Percentiles rank a stretch among this genome's conserved stretches.
These are phyloP conservation scores for Littorina saxatilis DNA, from an alignment of 1,140 invertebrate species.

Conservation along the genomic window DNA sequence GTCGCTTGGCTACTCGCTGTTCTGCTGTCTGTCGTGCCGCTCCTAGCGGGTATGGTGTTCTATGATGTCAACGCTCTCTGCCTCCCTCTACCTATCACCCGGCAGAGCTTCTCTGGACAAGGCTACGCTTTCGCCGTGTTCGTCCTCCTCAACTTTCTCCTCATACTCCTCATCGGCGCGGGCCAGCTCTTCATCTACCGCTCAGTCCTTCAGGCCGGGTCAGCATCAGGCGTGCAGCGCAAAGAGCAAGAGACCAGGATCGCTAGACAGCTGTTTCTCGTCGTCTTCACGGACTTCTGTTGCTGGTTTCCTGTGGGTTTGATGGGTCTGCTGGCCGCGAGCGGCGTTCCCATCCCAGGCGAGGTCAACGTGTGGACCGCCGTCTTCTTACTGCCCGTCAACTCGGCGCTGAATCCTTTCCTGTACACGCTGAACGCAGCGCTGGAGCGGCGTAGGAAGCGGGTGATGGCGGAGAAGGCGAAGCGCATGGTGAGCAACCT, in stretches of 20 bases:
- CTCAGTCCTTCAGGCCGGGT: neutral
- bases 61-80: slow-evolving; percentile 52
- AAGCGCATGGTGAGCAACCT: neutral
- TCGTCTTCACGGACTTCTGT: slow-evolving; percentile 43
- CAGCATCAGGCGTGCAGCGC: neutral
- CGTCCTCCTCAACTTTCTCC: slow-evolving; percentile 46
- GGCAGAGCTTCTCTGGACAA: slow-evolving; percentile 31
- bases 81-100: slow-evolving; percentile 47
- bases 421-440: slow-evolving; percentile 48
- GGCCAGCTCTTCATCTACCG: slow-evolving; percentile 49
- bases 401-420: slow-evolving; percentile 57
- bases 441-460: neutral
- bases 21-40: slow-evolving; percentile 41
- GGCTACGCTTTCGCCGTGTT: slow-evolving; percentile 51
- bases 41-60: slow-evolving; percentile 22
- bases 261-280: slow-evolving; percentile 42
- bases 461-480: neutral
- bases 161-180: slow-evolving; percentile 40
- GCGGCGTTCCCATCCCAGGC: slow-evolving; percentile 39
- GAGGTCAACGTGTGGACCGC: slow-evolving; percentile 52
- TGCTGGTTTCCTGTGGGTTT: slow-evolving; percentile 37
- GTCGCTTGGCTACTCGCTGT: slow-evolving; percentile 41
- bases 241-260: slow-evolving; percentile 33
- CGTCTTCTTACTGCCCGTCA: slow-evolving; percentile 53
- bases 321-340: slow-evolving; percentile 41